Evolutionary conservation across 2,113 vertebrate genomes (phyloP), one percentile per base, ranked within the genome.

Genomic region (Ammospiza nelsoni): DNA sequence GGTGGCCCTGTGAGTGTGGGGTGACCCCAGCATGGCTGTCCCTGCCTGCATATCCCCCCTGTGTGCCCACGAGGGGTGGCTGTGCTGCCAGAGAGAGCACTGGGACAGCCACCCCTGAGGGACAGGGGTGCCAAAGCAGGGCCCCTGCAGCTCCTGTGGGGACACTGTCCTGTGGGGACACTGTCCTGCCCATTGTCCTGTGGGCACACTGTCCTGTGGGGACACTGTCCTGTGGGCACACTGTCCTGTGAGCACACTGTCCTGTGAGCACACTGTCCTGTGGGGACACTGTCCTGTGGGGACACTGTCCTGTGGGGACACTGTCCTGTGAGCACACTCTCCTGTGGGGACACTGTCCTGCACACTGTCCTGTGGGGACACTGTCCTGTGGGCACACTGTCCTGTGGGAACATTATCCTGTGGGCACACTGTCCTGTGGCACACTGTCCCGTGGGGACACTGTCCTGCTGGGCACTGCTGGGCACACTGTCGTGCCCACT

Each of bases 1-100:
- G 63, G 31, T 67, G 22, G 37, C 15, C 37, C 7, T 4, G 4
- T 0, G 0, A 43, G 62, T 1, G 8, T 22, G 22, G 3, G 15
- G 57, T 8, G 33, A 61, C 21, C 5, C 35, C 49, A 49, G 59
- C 52, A 67, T 23, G 5, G 14, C 9, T 2, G 3, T 31, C 63
- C 33, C 48, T 18, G 13, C 6, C 48, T 66, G 54, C 22, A 65
- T 41, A 62, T 18, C 49, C 7, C 31, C 22, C 28, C 44, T 16
- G 31, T 6, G 24, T 11, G 33, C 55, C 33, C 19, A 12, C 14
- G 9, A 12, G 6, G 13, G 3, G 7, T 74, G 71, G 13, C 39
- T 21, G 54, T 11, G 41, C 54, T 31, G 69, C 68, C 59, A 66
- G 8, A 73, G 10, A 62, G 8, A 73, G 10, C 31, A 35, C 11